Evolutionary conservation across 2,113 vertebrate species (phyloP).

Genomic region (Callaeas wilsoni): DNA sequence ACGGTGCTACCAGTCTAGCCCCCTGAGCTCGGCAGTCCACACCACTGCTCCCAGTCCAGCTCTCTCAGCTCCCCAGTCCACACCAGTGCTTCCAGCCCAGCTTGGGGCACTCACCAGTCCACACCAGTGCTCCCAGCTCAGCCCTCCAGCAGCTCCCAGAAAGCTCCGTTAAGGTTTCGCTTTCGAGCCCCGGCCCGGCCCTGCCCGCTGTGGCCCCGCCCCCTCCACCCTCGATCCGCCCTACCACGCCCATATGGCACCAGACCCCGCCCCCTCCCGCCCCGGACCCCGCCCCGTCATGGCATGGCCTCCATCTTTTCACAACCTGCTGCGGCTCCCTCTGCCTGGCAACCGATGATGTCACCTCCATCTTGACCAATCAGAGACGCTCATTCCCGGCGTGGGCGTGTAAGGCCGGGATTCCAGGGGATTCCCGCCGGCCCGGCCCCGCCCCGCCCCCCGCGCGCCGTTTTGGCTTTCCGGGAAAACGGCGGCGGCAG

Average conservation of each 20-base stretch:
- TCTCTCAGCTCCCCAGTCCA: fast-evolving
- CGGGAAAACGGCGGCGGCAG: neutral
- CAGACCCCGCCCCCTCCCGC: no score
- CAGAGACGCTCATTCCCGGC: fast-evolving
- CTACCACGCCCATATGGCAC: neutral
- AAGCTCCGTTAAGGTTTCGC: fast-evolving
- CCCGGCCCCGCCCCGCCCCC: neutral
- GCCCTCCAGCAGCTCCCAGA: neutral
- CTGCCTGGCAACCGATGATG: neutral
- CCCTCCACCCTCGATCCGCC: no score
- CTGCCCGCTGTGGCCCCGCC: neutral
- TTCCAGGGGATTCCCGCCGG: neutral
- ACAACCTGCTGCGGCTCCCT: neutral
- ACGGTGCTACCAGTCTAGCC: neutral
- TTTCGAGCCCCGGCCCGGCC: neutral
- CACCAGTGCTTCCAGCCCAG: no score
- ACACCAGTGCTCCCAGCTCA: neutral
- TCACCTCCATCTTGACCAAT: fast-evolving
- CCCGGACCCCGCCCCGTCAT: neutral
- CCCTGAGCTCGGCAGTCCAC: neutral
- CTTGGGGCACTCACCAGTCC: neutral
- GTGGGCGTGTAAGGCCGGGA: neutral
- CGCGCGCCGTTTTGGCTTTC: neutral
- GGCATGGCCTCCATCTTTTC: fast-evolving
- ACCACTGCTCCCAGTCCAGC: neutral